These are phyloP conservation scores for Anthopleura sola DNA, from an alignment of 64 coral and sea anemone genomes.

Conservation along the genomic window DNA sequence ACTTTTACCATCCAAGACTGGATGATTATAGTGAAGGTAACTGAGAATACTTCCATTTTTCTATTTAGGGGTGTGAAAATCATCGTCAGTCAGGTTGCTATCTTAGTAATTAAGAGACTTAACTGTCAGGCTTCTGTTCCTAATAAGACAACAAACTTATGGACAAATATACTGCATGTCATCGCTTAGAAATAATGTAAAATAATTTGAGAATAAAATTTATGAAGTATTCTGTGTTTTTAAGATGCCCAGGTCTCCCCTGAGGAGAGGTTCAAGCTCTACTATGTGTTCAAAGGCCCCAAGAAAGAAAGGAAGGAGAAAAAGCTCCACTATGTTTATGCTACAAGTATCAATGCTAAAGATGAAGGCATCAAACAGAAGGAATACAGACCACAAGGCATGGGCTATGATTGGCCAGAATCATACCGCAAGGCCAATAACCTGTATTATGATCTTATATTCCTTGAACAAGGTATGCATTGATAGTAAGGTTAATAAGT, in stretches of 20 bases:
- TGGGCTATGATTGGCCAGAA: slow-evolving; percentile 98
- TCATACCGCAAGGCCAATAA: slow-evolving; percentile 96
- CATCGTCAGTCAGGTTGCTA: no score
- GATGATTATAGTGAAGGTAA: slow-evolving; percentile 99
- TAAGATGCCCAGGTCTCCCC: slow-evolving; percentile 90
- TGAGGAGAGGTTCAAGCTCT: slow-evolving; percentile 88
- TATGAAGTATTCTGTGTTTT: background rate
- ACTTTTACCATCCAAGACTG: slow-evolving; percentile 93
- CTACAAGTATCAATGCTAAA: slow-evolving; percentile 67
- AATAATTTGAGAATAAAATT: background rate
- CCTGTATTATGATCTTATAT: slow-evolving; percentile 91
- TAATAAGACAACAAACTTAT: no score
- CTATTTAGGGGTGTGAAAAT: no score
- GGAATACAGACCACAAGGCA: slow-evolving; percentile 81
- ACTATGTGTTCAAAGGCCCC: slow-evolving; percentile 98
- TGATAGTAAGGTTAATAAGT: no score
- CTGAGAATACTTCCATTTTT: background rate
- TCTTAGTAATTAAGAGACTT: no score
- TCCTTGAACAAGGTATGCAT: slow-evolving; percentile 84
- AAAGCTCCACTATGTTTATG: slow-evolving; percentile 93
- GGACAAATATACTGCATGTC: no score
- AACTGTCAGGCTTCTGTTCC: no score
- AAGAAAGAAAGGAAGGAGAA: slow-evolving; percentile 76
- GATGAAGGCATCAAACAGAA: slow-evolving; percentile 88
- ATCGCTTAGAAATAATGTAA: no score